phyloP scores from a whole-genome alignment of 2,113 vertebrate species.

The Amblyornis subalaris region DNA sequence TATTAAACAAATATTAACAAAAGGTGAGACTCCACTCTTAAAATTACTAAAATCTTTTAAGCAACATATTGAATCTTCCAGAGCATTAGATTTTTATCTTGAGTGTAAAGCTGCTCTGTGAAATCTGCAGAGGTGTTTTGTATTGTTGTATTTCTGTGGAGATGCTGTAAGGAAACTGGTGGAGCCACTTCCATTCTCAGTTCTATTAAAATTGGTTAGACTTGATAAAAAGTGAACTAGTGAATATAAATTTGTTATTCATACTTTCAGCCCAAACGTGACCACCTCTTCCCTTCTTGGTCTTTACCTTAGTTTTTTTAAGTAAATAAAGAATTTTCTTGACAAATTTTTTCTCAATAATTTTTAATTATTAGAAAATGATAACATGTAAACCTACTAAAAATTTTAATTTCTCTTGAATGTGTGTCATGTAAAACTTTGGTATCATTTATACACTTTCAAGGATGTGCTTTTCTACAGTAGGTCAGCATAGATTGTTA shows the following conservation, averaged over 20 bases:
- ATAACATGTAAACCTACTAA: neutral
- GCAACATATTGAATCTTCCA: conserved; percentile 45
- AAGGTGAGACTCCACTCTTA: conserved; percentile 48
- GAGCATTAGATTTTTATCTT: conserved; percentile 59
- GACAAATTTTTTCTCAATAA: neutral
- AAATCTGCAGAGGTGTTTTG: conserved; percentile 27
- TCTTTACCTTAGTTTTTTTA: neutral
- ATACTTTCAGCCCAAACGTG: neutral
- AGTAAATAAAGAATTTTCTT: neutral
- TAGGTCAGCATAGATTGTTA: neutral
- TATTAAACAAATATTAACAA: conserved; percentile 67
- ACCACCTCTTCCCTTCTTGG: neutral
- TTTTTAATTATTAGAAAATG: neutral
- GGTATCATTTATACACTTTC: neutral
- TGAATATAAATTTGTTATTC: conserved; percentile 28
- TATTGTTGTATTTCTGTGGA: conserved; percentile 24
- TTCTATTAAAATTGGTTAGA: conserved; percentile 18
- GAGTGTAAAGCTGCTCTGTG: conserved; percentile 8
- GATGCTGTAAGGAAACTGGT: neutral
- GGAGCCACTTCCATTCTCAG: conserved; percentile 12
- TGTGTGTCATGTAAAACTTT: neutral
- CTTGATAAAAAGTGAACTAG: conserved; percentile 1
- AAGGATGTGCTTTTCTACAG: neutral
- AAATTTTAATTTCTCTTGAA: neutral
- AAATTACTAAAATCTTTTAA: conserved; percentile 55